These are phyloP conservation scores for Muscina levida DNA, from an alignment of 2,888 invertebrate species.

Conservation along the genomic window DNA sequence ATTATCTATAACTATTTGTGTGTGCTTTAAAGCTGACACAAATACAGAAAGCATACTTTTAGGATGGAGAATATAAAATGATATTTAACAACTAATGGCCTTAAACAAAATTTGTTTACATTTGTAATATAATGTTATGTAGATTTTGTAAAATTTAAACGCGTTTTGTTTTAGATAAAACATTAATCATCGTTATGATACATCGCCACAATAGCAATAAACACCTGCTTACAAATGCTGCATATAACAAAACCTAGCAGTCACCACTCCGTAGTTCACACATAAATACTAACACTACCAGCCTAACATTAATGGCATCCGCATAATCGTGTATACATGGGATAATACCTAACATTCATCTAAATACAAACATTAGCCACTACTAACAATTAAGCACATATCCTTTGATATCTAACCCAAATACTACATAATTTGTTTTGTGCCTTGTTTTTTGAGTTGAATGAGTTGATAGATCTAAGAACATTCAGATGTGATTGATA, in stretches of 20 bases:
- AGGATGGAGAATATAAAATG: too few relatives aligned
- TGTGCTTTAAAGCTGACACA: too few relatives aligned
- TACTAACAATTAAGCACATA: slow-evolving; percentile 1
- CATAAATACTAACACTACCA: background rate
- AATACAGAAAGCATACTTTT: too few relatives aligned
- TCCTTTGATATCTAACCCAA: slow-evolving; percentile 36
- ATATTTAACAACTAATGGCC: slow-evolving; percentile 15
- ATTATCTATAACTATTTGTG: too few relatives aligned
- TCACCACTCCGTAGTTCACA: background rate
- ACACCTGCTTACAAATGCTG: slow-evolving; percentile 22
- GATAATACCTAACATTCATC: background rate
- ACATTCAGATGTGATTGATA: background rate
- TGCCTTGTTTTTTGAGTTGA: slow-evolving; percentile 49
- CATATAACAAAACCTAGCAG: background rate
- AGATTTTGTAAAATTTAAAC: background rate
- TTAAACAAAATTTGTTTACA: too few relatives aligned
- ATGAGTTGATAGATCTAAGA: slow-evolving; percentile 21
- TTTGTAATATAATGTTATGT: slow-evolving; percentile 6
- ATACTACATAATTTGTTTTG: slow-evolving; percentile 42
- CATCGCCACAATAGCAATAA: slow-evolving; percentile 5
- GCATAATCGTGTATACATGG: background rate
- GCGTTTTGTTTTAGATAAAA: background rate
- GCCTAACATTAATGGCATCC: background rate
- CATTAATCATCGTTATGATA: background rate
- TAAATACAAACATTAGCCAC: background rate